Percentiles rank a stretch among this genome's conserved stretches.
phyloP scores from a whole-genome alignment of 2,888 invertebrate species.

The Acrobasis suavella region DNA sequence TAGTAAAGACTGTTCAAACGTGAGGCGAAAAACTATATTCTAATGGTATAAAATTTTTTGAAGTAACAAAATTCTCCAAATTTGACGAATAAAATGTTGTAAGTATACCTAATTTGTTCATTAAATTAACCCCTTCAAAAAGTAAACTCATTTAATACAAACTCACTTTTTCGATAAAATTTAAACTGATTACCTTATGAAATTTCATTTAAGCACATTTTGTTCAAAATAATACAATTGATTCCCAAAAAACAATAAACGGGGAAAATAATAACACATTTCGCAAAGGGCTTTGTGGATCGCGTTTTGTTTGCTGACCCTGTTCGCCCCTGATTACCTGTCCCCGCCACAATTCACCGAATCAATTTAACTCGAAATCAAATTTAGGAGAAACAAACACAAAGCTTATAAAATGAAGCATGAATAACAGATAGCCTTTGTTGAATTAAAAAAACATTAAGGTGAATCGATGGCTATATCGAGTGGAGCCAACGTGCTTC shows the following conservation, averaged over 20 bases:
- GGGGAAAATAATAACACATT: not conserved
- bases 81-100: too few relatives aligned
- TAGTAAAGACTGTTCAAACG: too few relatives aligned
- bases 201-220: not conserved
- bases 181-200: not conserved
- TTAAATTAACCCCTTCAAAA: too few relatives aligned
- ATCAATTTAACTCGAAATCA: constrained; percentile 11
- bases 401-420: constrained; percentile 4
- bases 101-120: too few relatives aligned
- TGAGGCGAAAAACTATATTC: too few relatives aligned
- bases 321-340: constrained; percentile 14
- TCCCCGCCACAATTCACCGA: constrained; percentile 7
- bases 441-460: constrained; percentile 18
- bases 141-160: too few relatives aligned
- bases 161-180: not conserved
- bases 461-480: constrained; percentile 10
- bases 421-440: constrained; percentile 12
- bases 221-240: not conserved
- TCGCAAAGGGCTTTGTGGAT: constrained; percentile 8
- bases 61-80: too few relatives aligned
- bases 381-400: constrained; percentile 19
- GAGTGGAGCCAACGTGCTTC: not conserved
- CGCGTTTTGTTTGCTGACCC: constrained; percentile 5
- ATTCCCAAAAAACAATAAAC: not conserved
- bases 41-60: too few relatives aligned